phyloP scores from a whole-genome alignment of 2,113 vertebrate species.

The Dipodomys spectabilis region DNA sequence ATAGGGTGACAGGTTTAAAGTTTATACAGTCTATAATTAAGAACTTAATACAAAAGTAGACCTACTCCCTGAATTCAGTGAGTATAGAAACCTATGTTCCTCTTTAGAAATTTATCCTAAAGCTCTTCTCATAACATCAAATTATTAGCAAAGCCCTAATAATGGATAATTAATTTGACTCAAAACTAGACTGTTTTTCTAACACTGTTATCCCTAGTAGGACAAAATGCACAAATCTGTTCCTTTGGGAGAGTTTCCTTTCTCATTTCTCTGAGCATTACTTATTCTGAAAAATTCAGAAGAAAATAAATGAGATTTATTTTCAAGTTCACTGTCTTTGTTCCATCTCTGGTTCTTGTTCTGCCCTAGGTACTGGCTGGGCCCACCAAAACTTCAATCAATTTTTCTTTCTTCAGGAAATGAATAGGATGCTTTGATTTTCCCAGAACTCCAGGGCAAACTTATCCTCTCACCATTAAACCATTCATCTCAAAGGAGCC shows the following conservation, averaged over 20 bases:
- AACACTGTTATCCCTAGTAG: background rate
- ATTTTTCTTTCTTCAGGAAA: conserved; percentile 62
- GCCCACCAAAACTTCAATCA: conserved; percentile 69
- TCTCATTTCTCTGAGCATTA: background rate
- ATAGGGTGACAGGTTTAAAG: too few relatives aligned
- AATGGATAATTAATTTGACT: background rate
- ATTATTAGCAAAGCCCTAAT: background rate
- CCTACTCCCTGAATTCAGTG: too few relatives aligned
- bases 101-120: background rate
- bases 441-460: conserved; percentile 54
- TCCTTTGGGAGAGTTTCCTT: background rate
- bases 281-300: conserved; percentile 49
- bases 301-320: conserved; percentile 51
- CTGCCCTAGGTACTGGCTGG: conserved; percentile 51
- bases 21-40: too few relatives aligned
- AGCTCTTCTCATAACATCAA: background rate
- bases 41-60: too few relatives aligned
- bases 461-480: conserved; percentile 40
- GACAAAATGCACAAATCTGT: background rate
- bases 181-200: background rate
- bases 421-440: conserved; percentile 67
- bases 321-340: conserved; percentile 23
- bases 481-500: conserved; percentile 62
- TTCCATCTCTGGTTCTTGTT: conserved; percentile 60
- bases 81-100: background rate